Evolutionary conservation across 2,113 vertebrate species (phyloP).

Genomic region (Maccullochella peelii): DNA sequence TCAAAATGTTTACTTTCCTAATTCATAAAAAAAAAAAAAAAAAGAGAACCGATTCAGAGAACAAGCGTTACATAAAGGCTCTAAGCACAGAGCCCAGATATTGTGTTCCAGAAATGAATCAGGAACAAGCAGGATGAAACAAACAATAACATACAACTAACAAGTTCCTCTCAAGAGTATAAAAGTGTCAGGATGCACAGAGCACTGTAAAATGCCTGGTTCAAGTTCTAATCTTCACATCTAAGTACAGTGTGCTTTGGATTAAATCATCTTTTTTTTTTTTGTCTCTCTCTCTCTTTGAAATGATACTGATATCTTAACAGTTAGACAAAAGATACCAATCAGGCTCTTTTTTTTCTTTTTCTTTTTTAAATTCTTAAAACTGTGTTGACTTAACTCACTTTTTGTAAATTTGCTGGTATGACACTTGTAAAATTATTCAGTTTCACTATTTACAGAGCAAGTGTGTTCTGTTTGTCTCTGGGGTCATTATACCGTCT

Average conservation of each 20-base stretch:
- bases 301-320: constrained; percentile 71
- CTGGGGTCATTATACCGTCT: constrained; percentile 82
- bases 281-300: constrained; percentile 53
- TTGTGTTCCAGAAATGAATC: constrained; percentile 65
- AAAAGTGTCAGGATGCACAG: constrained; percentile 83
- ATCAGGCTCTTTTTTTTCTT: constrained; percentile 61
- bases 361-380: constrained; percentile 49
- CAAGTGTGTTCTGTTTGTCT: constrained; percentile 76
- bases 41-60: constrained; percentile 82
- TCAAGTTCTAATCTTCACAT: constrained; percentile 86
- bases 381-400: constrained; percentile 83
- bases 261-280: constrained; percentile 75
- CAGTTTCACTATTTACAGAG: constrained; percentile 87
- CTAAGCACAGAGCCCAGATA: constrained; percentile 70
- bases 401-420: constrained; percentile 90
- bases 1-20: constrained; percentile 89
- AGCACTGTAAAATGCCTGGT: constrained; percentile 88
- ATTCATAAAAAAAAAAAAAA: constrained; percentile 79
- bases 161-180: constrained; percentile 80
- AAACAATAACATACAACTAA: constrained; percentile 76
- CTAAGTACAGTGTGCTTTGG: constrained; percentile 92
- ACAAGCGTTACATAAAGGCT: constrained; percentile 62
- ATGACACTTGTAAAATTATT: constrained; percentile 87
- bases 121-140: constrained; percentile 78
- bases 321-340: constrained; percentile 76